A percentile compares a stretch with the other conserved stretches of the same genome.
These are phyloP conservation scores for Amphipyra berbera DNA, from an alignment of 2,888 invertebrate species.

Conservation along the genomic window DNA sequence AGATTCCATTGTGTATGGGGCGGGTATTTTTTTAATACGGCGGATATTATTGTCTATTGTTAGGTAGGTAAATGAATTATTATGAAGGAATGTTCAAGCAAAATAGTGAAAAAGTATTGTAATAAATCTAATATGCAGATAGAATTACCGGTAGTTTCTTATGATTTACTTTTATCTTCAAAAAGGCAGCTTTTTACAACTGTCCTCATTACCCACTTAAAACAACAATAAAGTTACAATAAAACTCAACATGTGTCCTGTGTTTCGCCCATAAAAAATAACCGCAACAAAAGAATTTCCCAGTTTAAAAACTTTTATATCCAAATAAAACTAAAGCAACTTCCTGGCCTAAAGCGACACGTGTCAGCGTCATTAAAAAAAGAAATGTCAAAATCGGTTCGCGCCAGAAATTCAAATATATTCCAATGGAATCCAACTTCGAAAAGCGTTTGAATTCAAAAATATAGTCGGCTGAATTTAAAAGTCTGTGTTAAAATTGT, in stretches of 20 bases:
- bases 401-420: conserved; percentile 55
- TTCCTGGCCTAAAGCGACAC: conserved; percentile 57
- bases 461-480: conserved; percentile 51
- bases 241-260: conserved; percentile 51
- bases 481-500: conserved; percentile 44
- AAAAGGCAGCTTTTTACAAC: conserved; percentile 14
- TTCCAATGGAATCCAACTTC: conserved; percentile 64
- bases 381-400: conserved; percentile 61
- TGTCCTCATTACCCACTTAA: conserved; percentile 21
- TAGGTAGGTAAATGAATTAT: too few relatives aligned
- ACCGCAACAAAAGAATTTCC: conserved; percentile 56
- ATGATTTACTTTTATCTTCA: neutral
- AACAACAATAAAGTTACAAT: conserved; percentile 40
- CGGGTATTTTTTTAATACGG: neutral
- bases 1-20: neutral
- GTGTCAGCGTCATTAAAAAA: conserved; percentile 55
- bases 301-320: conserved; percentile 58
- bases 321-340: conserved; percentile 63
- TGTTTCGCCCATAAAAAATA: conserved; percentile 58
- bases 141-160: neutral
- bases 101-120: too few relatives aligned
- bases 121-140: too few relatives aligned
- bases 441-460: conserved; percentile 60
- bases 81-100: too few relatives aligned
- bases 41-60: neutral